Conservation (phyloP, 1,140 invertebrate genomes). For the Drosophila sturtevanti region DNA sequence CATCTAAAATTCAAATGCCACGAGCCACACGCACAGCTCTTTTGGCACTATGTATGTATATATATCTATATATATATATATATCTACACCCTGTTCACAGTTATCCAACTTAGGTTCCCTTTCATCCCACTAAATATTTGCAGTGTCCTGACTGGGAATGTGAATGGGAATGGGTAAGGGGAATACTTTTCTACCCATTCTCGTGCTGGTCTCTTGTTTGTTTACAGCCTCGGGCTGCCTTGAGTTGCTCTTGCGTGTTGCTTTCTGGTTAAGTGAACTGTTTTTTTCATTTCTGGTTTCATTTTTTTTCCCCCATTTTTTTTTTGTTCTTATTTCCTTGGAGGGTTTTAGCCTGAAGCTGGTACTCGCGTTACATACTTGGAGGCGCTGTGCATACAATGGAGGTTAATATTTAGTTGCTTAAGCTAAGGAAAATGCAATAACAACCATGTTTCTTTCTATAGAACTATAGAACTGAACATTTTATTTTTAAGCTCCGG, state of each 20-base stretch:
- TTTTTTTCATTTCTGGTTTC: conserved; percentile 27
- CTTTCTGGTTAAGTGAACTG: conserved; percentile 74
- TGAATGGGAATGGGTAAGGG: conserved; percentile 28
- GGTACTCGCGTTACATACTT: conserved; percentile 30
- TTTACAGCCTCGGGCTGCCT: conserved; percentile 46
- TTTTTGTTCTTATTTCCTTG: conserved; percentile 2
- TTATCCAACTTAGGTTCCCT: not conserved
- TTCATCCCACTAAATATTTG: conserved; percentile 41
- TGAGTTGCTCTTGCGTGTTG: conserved; percentile 68
- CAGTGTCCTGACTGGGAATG: conserved; percentile 62
- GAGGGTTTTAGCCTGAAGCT: not conserved
- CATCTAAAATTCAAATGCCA: conserved; percentile 74
- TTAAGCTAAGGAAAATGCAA: not conserved
- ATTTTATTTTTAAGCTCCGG: not conserved
- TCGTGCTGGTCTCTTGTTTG: conserved; percentile 41
- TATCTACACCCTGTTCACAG: conserved; percentile 37
- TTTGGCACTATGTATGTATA: conserved; percentile 15
- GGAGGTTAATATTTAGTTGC: conserved; percentile 17
- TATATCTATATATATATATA: not conserved
- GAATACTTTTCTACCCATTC: conserved; percentile 24
- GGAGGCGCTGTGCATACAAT: conserved; percentile 41
- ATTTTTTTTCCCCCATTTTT: not conserved
- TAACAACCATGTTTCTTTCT: not conserved
- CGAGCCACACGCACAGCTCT: conserved; percentile 5
- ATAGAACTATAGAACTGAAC: not conserved